Percentiles rank a stretch among this genome's conserved stretches.
phyloP scores from a whole-genome alignment of 2,888 invertebrate genomes.

The Dicroscelio sp. region DNA sequence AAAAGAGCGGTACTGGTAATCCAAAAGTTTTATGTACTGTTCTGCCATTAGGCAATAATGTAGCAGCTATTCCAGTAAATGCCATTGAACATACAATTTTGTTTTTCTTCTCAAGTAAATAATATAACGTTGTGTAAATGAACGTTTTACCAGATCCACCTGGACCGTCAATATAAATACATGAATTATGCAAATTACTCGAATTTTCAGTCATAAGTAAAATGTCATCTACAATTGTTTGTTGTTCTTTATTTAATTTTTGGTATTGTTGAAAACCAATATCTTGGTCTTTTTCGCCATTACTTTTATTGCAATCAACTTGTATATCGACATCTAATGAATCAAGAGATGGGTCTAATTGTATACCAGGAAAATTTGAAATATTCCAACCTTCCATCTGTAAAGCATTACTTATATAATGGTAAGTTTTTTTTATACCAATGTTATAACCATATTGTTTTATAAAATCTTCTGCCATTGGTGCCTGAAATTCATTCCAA shows the following conservation, averaged over 20 bases:
- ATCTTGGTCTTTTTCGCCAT: not conserved
- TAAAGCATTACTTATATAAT: not conserved
- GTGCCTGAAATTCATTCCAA: not conserved
- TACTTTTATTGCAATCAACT: not conserved
- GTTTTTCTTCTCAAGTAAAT: slow-evolving; percentile 48
- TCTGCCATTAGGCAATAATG: slow-evolving; percentile 88
- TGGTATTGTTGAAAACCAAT: not conserved
- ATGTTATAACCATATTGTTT: slow-evolving; percentile 4
- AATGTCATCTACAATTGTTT: not conserved
- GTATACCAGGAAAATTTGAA: slow-evolving; percentile 5
- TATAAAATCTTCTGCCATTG: slow-evolving; percentile 19
- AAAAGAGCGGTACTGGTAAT: slow-evolving; percentile 25
- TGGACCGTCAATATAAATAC: slow-evolving; percentile 21
- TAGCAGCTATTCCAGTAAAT: slow-evolving; percentile 77
- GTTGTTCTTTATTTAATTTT: not conserved
- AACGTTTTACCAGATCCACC: slow-evolving; percentile 29
- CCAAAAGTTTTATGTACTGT: slow-evolving; percentile 43
- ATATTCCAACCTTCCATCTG: slow-evolving; percentile 5
- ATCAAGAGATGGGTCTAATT: not conserved
- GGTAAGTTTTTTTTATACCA: slow-evolving; percentile 1
- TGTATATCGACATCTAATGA: not conserved
- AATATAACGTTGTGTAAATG: slow-evolving; percentile 18
- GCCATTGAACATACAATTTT: slow-evolving; percentile 84
- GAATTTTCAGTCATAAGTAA: not conserved
- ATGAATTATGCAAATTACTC: not conserved